phyloP scores from a whole-genome alignment of 2,888 invertebrate genomes.

The Conomelus anceps region DNA sequence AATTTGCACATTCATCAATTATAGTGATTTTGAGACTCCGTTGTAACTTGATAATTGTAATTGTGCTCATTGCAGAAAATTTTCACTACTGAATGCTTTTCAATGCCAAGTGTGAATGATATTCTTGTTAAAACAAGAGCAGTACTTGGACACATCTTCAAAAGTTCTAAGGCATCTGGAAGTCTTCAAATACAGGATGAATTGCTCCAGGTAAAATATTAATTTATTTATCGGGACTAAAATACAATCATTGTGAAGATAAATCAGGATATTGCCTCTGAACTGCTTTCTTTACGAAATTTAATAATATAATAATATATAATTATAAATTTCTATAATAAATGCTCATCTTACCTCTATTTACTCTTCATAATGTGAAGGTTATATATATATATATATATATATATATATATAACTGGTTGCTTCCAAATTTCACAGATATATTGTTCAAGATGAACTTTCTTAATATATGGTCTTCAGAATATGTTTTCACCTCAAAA shows the following conservation, averaged over 20 bases:
- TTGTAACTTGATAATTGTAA: background rate
- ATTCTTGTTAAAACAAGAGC: constrained; percentile 43
- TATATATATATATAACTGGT: too few species aligned
- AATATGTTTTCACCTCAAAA: too few species aligned
- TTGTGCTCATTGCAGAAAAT: constrained; percentile 28
- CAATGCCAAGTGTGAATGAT: constrained; percentile 39
- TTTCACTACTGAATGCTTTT: constrained; percentile 43
- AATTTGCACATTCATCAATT: too few species aligned
- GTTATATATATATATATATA: too few species aligned
- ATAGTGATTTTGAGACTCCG: background rate
- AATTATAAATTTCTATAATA: too few species aligned
- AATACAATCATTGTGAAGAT: constrained; percentile 27
- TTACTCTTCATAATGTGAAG: too few species aligned
- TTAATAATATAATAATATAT: too few species aligned
- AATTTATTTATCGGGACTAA: constrained; percentile 28
- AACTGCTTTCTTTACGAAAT: too few species aligned
- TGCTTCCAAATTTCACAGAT: too few species aligned
- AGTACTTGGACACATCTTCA: constrained; percentile 41
- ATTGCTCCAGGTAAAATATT: constrained; percentile 24
- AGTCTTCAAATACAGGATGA: constrained; percentile 43
- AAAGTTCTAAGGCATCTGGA: constrained; percentile 39
- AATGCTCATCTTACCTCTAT: too few species aligned
- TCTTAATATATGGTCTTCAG: too few species aligned
- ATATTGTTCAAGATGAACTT: too few species aligned
- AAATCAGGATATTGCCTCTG: background rate